Evolutionary conservation across 2,113 vertebrate genomes (phyloP).

Genomic region (Picathartes gymnocephalus): DNA sequence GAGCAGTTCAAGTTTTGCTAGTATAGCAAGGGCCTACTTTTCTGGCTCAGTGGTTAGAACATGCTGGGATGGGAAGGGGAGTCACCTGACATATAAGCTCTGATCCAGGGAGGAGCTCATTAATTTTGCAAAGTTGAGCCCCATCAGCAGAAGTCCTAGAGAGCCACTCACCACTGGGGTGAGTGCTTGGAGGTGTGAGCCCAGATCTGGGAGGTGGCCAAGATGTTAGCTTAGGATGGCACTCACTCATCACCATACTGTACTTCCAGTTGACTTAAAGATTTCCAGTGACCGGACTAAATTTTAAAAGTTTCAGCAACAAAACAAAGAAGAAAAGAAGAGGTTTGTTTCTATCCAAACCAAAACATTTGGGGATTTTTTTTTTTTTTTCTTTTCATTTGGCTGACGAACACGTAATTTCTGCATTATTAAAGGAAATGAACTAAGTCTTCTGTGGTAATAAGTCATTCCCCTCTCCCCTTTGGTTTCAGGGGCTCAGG

Average conservation of each 20-base stretch:
- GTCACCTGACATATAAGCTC: background rate
- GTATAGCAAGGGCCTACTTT: background rate
- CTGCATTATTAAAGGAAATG: background rate
- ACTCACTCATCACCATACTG: background rate
- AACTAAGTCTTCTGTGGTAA: background rate
- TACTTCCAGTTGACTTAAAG: background rate
- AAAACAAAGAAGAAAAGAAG: background rate
- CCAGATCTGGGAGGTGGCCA: background rate
- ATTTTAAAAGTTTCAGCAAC: background rate
- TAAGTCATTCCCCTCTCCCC: background rate
- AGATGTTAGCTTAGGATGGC: background rate
- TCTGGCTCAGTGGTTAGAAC: background rate
- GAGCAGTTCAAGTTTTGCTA: background rate
- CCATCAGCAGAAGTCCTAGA: background rate
- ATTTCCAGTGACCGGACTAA: background rate
- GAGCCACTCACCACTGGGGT: background rate
- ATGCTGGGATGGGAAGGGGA: background rate
- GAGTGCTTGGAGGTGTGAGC: rapidly evolving
- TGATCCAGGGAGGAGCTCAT: background rate
- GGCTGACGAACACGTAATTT: background rate
- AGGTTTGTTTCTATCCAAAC: background rate
- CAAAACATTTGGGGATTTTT: background rate
- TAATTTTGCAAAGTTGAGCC: background rate
- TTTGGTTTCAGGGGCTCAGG: background rate
- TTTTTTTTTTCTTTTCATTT: background rate